Conservation (phyloP, 92 coral and sea anemone genomes). For the Zoanthus solanderi region DNA sequence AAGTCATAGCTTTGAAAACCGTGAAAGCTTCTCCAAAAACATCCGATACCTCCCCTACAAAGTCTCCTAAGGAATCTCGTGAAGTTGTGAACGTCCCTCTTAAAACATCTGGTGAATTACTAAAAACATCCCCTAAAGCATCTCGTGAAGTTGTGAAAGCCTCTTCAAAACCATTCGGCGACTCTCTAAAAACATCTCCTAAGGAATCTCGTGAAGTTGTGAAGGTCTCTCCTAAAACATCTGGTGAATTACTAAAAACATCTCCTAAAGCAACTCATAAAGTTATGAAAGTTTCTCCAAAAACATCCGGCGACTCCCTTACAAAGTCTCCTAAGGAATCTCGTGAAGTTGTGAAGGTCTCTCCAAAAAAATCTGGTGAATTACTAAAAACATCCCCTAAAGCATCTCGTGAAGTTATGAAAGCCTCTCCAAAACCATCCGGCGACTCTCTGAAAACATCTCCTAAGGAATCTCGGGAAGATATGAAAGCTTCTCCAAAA, state of each 20-base stretch:
- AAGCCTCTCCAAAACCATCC: slow-evolving; percentile 35
- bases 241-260: background rate
- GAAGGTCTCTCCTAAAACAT: background rate
- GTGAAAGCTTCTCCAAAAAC: background rate
- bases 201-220: background rate
- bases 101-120: background rate
- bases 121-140: background rate
- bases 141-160: slow-evolving; percentile 1
- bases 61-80: background rate
- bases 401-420: slow-evolving; percentile 35
- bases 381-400: background rate
- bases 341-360: background rate
- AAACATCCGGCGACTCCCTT: background rate
- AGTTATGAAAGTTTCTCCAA: background rate
- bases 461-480: background rate
- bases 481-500: background rate
- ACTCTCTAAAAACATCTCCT: background rate
- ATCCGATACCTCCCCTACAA: background rate
- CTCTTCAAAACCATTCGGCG: background rate
- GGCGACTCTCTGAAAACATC: background rate
- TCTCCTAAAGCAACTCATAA: background rate
- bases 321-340: slow-evolving; percentile 1
- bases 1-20: too few relatives aligned
- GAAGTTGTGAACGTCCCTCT: background rate
- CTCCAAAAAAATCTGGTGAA: background rate